Evolutionary conservation across 2,113 vertebrate genomes (phyloP), one percentile per base, ranked within the genome.

Genomic region (Progne subis): DNA sequence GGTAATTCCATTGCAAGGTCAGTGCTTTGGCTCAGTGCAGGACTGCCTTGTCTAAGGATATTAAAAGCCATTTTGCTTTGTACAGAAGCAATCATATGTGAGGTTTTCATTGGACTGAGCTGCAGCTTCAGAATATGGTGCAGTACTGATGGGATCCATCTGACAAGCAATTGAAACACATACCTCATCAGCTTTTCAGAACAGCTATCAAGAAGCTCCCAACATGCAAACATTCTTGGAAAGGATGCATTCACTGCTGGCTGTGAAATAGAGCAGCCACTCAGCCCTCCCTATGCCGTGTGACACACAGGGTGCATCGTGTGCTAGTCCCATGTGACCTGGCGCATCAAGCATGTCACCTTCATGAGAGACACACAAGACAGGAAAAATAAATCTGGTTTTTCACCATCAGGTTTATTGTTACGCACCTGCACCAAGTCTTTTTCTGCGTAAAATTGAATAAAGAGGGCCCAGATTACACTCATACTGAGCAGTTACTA

Each of bases 291-390:
- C 57, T 37, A 39, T 68, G 85, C 75, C 2, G 0, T 63, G 82
- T 94, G 82, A 85, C 78, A 93, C 56, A 55, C 21, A 28, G 34
- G 26, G 49, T 60, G 61, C 70, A 82, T 94, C 94, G 88, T 72
- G 59, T 86, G 88, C 86, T 72, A 3, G 56, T 90, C 71, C 82
- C 93, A 77, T 90, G 93, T 82, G 93, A 86, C 63, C 67, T 80
- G 49, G 63, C 79, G 82, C 24, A 2, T 72, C n/a, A 59, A n/a
- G 32, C 46, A 39, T 82, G 68, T 77, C 86, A 77, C 14, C 53
- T 90, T 47, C 76, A 64, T 56, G 37, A 71, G 19, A 86, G 21
- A 70, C 43, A 83, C 76, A 43, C 1, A 5, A 92, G 70, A 68
- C 9, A 55, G 34, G 34, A 80, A 57, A 82, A 87, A 83, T 13